Percentiles rank a stretch among this genome's conserved stretches.
Conservation (phyloP, 2,113 vertebrate genomes). For the Seriola aureovittata region DNA sequence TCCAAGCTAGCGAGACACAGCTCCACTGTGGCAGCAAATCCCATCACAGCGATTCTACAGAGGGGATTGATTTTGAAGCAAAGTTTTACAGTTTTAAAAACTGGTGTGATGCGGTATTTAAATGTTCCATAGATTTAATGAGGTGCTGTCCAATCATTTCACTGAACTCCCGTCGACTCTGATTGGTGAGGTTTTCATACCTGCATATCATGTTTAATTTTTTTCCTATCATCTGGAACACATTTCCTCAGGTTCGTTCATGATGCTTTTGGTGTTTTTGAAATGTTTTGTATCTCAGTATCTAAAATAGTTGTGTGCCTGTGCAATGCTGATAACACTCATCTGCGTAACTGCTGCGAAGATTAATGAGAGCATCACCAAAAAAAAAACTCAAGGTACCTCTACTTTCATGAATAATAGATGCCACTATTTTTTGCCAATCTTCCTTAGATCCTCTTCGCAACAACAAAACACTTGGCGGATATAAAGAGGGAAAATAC, state of each 20-base stretch:
- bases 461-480: conserved; percentile 1
- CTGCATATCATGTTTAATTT: no score
- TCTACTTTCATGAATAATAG: conserved; percentile 10
- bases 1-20: background rate
- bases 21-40: background rate
- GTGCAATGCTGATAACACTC: background rate
- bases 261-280: background rate
- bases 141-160: background rate
- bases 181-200: no score
- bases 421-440: background rate
- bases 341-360: background rate
- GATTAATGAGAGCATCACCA: background rate
- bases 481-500: background rate
- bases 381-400: background rate
- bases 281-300: background rate
- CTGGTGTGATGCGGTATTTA: no score
- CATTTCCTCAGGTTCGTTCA: background rate
- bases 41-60: background rate
- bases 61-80: background rate
- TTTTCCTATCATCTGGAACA: background rate
- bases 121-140: no score
- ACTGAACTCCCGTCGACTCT: background rate
- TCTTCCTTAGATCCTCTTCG: background rate
- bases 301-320: no score
- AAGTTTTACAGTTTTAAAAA: no score